A percentile compares a stretch with the other conserved stretches of the same genome.
Evolutionary conservation across 2,888 invertebrate species (phyloP).

Genomic region (Dichetophora obliterata): DNA sequence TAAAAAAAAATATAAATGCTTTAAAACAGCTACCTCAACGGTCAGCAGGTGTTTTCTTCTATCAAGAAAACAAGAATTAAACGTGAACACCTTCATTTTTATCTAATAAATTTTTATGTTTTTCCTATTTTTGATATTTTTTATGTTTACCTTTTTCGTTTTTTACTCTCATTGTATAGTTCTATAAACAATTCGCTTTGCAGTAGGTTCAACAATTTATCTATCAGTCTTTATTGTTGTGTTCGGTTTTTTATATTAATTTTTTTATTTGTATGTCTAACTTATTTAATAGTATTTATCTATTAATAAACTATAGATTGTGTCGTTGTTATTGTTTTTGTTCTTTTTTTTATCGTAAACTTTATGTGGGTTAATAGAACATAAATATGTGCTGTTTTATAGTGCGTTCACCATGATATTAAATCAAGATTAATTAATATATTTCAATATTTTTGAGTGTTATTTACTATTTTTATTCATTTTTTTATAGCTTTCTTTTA

Average conservation of each 20-base stretch:
- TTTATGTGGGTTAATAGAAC: slow-evolving; percentile 11
- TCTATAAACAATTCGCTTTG: background rate
- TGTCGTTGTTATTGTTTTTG: background rate
- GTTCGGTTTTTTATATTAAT: background rate
- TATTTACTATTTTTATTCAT: background rate
- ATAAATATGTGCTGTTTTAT: background rate
- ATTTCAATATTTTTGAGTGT: background rate
- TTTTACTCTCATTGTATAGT: too few species aligned
- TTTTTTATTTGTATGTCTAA: too few species aligned
- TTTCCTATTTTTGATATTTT: too few species aligned
- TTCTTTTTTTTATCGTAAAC: too few species aligned
- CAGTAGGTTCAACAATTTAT: slow-evolving; percentile 20
- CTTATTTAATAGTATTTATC: background rate
- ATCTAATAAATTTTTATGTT: background rate
- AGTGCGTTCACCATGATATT: background rate
- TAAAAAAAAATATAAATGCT: background rate
- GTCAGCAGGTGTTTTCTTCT: slow-evolving; percentile 9
- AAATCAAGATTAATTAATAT: background rate
- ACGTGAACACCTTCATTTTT: background rate
- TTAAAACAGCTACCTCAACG: background rate
- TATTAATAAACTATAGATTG: background rate
- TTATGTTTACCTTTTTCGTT: background rate
- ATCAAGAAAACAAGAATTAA: background rate
- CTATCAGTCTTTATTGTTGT: slow-evolving; percentile 1
- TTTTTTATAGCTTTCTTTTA: background rate